phyloP scores from a whole-genome alignment of 2,797 vertebrate genomes.

The Pteropus rufus region DNA sequence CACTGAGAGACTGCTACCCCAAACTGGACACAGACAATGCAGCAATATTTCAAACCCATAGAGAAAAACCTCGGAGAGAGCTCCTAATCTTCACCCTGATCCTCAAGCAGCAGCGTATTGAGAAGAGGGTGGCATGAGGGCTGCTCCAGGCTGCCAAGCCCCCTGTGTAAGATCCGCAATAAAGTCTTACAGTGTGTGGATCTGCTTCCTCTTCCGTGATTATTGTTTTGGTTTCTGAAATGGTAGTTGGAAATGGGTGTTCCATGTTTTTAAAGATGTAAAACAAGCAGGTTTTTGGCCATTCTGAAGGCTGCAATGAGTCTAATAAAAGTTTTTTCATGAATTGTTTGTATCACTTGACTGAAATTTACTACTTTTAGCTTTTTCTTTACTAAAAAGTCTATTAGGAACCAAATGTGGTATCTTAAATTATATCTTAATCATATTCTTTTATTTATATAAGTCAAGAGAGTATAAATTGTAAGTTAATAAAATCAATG shows the following conservation, averaged over 20 bases:
- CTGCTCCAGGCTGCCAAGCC: neutral
- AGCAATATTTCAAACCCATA: neutral
- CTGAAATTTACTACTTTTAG: neutral
- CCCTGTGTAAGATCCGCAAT: neutral
- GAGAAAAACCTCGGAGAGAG: neutral
- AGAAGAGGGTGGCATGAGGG: fast-evolving
- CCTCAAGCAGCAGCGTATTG: neutral
- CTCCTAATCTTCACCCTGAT: neutral
- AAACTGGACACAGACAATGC: neutral
- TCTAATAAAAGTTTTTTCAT: neutral
- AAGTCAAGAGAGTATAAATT: neutral
- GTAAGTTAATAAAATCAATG: neutral
- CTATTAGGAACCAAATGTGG: neutral
- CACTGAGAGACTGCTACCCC: fast-evolving
- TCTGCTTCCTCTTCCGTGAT: neutral
- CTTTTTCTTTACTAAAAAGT: neutral
- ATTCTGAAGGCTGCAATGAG: neutral
- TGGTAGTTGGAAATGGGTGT: slow-evolving; percentile 7
- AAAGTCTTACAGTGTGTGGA: neutral
- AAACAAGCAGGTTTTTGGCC: neutral
- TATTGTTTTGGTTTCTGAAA: slow-evolving; percentile 25
- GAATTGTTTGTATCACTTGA: neutral
- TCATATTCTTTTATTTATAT: neutral
- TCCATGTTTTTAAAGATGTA: neutral
- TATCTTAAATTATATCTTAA: neutral